These are phyloP conservation scores for Probosciger aterrimus DNA, from an alignment of 2,113 vertebrate genomes.

Conservation along the genomic window DNA sequence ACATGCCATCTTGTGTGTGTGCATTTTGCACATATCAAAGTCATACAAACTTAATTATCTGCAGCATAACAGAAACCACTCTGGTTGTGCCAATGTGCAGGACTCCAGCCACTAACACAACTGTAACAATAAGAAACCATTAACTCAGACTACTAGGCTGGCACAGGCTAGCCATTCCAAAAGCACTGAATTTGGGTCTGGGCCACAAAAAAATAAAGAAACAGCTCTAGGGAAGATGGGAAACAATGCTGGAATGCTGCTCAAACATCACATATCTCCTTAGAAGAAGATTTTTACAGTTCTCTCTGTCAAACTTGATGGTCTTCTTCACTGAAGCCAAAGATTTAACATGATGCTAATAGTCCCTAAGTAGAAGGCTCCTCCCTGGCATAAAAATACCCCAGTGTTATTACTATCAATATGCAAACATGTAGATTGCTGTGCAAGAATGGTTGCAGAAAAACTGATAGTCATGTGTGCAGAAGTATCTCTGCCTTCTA, in stretches of 20 bases:
- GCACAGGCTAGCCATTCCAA: not conserved
- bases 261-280: not conserved
- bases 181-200: not conserved
- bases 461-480: not conserved
- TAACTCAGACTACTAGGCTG: slow-evolving; percentile 20
- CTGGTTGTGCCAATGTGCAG: not conserved
- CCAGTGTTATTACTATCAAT: not conserved
- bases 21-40: not conserved
- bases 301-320: slow-evolving; percentile 21
- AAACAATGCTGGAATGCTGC: not conserved
- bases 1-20: not conserved
- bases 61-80: not conserved
- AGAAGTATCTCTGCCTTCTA: not conserved
- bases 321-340: not conserved
- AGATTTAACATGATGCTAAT: not conserved
- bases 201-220: not conserved
- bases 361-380: not conserved
- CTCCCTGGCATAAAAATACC: not conserved
- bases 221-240: not conserved
- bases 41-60: not conserved
- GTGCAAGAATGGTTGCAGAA: not conserved
- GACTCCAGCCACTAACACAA: not conserved
- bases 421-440: not conserved
- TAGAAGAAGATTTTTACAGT: not conserved
- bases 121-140: not conserved